These are phyloP conservation scores for Ailuropoda melanoleuca DNA, from an alignment of 2,113 vertebrate species.

Conservation along the genomic window DNA sequence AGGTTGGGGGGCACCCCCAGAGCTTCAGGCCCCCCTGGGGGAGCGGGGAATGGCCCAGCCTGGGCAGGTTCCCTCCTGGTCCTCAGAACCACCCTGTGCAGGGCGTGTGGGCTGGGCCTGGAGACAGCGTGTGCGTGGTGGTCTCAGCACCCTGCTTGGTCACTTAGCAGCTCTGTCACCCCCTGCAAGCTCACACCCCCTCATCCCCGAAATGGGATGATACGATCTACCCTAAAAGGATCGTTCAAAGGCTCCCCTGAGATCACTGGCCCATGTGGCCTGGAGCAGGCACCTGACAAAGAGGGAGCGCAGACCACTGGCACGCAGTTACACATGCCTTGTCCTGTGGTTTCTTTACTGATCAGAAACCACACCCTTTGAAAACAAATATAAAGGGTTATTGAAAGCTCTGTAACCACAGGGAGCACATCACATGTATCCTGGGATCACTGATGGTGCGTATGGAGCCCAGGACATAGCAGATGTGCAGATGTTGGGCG, in stretches of 20 bases:
- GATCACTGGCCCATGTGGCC: rapidly evolving
- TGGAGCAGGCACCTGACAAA: rapidly evolving
- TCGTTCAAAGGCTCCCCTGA: rapidly evolving
- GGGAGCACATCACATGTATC: rapidly evolving
- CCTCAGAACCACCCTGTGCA: not conserved
- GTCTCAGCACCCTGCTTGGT: not conserved
- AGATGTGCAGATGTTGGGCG: rapidly evolving
- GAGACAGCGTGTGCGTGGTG: rapidly evolving
- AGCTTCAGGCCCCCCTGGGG: not conserved
- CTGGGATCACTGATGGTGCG: rapidly evolving
- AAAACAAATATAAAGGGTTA: not conserved
- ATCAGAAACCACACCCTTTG: not conserved
- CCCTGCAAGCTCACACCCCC: not conserved
- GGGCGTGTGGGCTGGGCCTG: not conserved
- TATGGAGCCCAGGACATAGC: rapidly evolving
- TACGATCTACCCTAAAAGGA: not conserved
- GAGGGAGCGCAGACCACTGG: rapidly evolving
- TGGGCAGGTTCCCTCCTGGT: not conserved
- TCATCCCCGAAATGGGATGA: not conserved
- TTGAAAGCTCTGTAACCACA: not conserved
- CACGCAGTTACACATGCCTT: rapidly evolving
- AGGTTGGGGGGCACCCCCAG: rapidly evolving
- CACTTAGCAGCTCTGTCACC: not conserved
- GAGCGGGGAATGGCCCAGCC: not conserved
- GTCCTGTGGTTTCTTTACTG: not conserved